Evolutionary conservation across 1,140 invertebrate genomes (phyloP).

Genomic region (Drosophila ficusphila): DNA sequence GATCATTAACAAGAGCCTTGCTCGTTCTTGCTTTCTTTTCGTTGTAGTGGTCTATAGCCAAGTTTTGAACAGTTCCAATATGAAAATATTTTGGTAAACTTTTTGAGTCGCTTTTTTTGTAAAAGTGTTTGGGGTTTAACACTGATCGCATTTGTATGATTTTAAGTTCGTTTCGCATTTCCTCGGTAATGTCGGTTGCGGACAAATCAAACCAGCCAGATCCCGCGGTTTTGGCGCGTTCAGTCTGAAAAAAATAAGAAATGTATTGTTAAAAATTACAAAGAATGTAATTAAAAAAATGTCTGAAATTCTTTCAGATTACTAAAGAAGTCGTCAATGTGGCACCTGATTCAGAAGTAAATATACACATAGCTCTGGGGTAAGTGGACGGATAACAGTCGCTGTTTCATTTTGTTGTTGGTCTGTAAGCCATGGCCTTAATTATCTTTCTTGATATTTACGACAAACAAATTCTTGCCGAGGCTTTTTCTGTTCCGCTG

Average conservation of each 20-base stretch:
- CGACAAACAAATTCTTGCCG: slow-evolving; percentile 55
- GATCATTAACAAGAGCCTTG: slow-evolving; percentile 96
- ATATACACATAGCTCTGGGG: slow-evolving; percentile 15
- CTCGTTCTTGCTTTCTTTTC: slow-evolving; percentile 93
- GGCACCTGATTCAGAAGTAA: slow-evolving; percentile 26
- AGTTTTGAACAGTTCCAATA: slow-evolving; percentile 91
- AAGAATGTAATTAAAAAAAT: no score
- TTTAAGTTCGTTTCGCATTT: slow-evolving; percentile 93
- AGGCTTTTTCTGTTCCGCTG: slow-evolving; percentile 65
- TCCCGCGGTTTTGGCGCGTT: slow-evolving; percentile 92
- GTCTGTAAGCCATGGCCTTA: slow-evolving; percentile 58
- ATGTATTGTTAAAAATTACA: no score
- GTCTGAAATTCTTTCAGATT: slow-evolving; percentile 56
- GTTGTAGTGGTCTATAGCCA: slow-evolving; percentile 89
- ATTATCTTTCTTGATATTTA: slow-evolving; percentile 30
- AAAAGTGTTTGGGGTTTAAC: slow-evolving; percentile 96
- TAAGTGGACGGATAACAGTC: slow-evolving; percentile 42
- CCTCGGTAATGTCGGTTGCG: slow-evolving; percentile 94
- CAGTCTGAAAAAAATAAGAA: slow-evolving; percentile 83
- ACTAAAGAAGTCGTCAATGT: slow-evolving; percentile 84
- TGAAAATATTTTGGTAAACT: slow-evolving; percentile 96
- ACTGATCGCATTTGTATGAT: slow-evolving; percentile 96
- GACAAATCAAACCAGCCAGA: slow-evolving; percentile 94
- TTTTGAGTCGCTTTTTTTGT: slow-evolving; percentile 95
- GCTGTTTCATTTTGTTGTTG: slow-evolving; percentile 35